phyloP scores from a whole-genome alignment of 2,797 vertebrate species.

The Manis crassicaudata region DNA sequence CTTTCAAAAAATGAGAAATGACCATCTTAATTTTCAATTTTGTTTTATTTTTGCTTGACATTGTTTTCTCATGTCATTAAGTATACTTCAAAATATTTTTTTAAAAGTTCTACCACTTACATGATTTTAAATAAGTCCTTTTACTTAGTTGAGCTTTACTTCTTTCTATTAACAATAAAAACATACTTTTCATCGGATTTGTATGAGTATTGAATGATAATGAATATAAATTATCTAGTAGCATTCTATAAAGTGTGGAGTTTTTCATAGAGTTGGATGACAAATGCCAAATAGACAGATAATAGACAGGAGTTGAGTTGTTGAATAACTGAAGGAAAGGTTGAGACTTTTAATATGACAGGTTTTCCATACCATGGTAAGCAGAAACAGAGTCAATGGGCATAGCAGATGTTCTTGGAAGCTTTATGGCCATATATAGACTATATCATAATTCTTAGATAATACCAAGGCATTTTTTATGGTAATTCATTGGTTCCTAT shows the following conservation, averaged over 20 bases:
- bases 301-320: not conserved
- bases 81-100: not conserved
- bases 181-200: not conserved
- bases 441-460: conserved; percentile 1
- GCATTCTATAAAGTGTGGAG: not conserved
- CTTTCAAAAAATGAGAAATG: not conserved
- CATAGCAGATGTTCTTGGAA: not conserved
- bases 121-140: conserved; percentile 28
- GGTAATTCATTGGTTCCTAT: not conserved
- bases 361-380: not conserved
- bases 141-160: not conserved
- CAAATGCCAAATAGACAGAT: not conserved
- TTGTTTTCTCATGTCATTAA: not conserved
- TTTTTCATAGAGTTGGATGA: not conserved
- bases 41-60: not conserved
- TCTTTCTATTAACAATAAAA: conserved; percentile 36
- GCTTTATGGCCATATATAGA: not conserved
- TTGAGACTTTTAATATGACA: conserved; percentile 40
- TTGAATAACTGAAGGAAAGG: not conserved
- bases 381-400: not conserved
- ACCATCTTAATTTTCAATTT: not conserved
- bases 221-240: not conserved
- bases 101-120: not conserved
- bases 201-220: not conserved
- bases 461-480: conserved; percentile 4